Evolutionary conservation across 2,113 vertebrate genomes (phyloP).

Genomic region (Myotis lucifugus): DNA sequence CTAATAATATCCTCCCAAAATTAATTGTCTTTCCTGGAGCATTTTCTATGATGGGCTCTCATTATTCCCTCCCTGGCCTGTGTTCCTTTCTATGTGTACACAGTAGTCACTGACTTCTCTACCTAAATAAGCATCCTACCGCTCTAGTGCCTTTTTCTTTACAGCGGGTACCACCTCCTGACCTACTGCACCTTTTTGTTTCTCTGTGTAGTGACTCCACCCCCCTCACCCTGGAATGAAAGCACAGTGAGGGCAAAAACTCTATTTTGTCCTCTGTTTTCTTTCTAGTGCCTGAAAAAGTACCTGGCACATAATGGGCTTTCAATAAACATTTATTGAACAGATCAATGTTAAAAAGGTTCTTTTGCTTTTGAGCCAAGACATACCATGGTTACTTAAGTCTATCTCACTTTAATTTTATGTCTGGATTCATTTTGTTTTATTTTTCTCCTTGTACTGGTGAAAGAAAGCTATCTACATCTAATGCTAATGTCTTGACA

Average conservation of each 20-base stretch:
- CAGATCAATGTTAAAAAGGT: neutral
- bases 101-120: neutral
- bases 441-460: conserved; percentile 15
- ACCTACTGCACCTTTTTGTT: neutral
- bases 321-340: neutral
- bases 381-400: neutral
- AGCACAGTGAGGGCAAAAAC: neutral
- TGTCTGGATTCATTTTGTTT: neutral
- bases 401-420: conserved; percentile 28
- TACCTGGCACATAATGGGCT: neutral
- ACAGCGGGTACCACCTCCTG: neutral
- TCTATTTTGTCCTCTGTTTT: neutral
- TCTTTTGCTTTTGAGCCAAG: conserved; percentile 2
- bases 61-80: neutral
- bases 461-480: conserved; percentile 44
- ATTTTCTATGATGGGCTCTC: neutral
- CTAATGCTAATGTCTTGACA: conserved; percentile 52
- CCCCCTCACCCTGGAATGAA: neutral
- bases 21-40: neutral
- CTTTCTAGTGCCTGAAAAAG: neutral
- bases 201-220: neutral
- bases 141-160: neutral
- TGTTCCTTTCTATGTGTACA: neutral
- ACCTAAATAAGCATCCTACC: neutral
- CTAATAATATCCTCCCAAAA: neutral